Percentiles rank a stretch among this genome's conserved stretches.
Conservation (phyloP, 2,888 invertebrate genomes). For the Pyrgus malvae region DNA sequence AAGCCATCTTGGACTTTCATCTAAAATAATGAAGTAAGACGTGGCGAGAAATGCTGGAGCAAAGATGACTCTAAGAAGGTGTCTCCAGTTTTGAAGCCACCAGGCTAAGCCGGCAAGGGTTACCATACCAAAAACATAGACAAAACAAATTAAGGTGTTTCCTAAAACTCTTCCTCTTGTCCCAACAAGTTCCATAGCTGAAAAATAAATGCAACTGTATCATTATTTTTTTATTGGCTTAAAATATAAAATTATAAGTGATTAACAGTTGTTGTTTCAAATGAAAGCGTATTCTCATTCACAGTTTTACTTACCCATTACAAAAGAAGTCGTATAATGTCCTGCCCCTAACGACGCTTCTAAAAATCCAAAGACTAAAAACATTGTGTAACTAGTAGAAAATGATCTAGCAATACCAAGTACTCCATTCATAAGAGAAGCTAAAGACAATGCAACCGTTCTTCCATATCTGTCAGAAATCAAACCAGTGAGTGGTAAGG, state of each 20-base stretch:
- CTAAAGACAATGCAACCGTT: constrained; percentile 68
- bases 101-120: constrained; percentile 83
- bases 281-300: too few species aligned
- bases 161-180: constrained; percentile 84
- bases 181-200: constrained; percentile 86
- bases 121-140: constrained; percentile 85
- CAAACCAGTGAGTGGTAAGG: constrained; percentile 82
- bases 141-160: constrained; percentile 83
- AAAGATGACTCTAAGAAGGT: constrained; percentile 81
- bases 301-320: constrained; percentile 62
- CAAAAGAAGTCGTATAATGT: constrained; percentile 61
- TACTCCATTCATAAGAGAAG: constrained; percentile 58
- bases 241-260: too few species aligned
- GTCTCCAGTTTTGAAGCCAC: constrained; percentile 83
- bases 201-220: constrained; percentile 35
- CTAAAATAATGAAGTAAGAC: constrained; percentile 82
- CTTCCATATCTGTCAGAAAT: constrained; percentile 85
- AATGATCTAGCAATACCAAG: constrained; percentile 67
- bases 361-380: constrained; percentile 63
- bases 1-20: constrained; percentile 86
- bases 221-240: too few species aligned
- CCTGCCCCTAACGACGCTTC: constrained; percentile 64
- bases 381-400: constrained; percentile 64
- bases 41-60: constrained; percentile 83
- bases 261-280: too few species aligned